Evolutionary conservation across 2,113 vertebrate genomes (phyloP).

Genomic region (Chloebia gouldiae): DNA sequence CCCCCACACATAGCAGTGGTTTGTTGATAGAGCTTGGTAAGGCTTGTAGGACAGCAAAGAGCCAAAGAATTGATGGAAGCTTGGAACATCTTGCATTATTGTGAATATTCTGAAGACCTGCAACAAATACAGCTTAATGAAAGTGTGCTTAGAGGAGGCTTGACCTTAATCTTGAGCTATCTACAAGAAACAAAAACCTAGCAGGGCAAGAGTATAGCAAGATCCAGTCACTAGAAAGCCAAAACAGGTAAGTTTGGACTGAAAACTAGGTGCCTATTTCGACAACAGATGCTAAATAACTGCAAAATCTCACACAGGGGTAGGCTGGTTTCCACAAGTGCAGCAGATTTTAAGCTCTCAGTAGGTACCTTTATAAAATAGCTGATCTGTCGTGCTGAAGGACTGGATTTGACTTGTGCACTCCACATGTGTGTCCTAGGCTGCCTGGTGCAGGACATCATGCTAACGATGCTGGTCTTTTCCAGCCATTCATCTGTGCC

Average conservation of each 20-base stretch:
- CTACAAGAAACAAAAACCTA: background rate
- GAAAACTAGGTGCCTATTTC: background rate
- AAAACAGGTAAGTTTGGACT: background rate
- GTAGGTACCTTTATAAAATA: background rate
- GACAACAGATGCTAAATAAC: background rate
- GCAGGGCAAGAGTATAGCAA: background rate
- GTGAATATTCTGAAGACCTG: background rate
- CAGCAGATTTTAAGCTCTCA: background rate
- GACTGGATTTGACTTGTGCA: background rate
- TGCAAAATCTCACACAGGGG: background rate
- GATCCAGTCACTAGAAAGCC: background rate
- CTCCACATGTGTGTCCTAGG: background rate
- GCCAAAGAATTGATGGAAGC: background rate
- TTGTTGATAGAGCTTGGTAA: background rate
- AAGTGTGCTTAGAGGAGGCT: background rate
- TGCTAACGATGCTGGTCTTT: background rate
- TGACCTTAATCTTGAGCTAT: background rate
- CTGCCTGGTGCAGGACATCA: background rate
- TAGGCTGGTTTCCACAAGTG: background rate
- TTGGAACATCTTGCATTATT: background rate
- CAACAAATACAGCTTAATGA: background rate
- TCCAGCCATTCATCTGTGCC: background rate
- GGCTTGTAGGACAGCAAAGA: background rate
- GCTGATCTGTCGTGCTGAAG: background rate
- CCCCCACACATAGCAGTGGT: fast-evolving